Evolutionary conservation across 1,140 invertebrate species (phyloP).

Genomic region (Zaprionus ornatus): DNA sequence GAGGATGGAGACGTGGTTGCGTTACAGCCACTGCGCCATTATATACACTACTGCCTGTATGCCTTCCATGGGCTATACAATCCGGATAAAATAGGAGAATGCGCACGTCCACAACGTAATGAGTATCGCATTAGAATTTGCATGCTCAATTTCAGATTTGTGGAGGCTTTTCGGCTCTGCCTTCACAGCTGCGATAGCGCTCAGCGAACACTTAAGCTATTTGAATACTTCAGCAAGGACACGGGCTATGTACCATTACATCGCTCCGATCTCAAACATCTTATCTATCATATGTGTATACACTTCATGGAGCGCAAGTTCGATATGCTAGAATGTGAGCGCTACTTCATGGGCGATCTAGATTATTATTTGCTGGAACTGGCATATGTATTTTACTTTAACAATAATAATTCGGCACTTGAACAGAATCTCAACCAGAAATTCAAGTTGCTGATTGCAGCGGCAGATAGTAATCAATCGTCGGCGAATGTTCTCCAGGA

Average conservation of each 20-base stretch:
- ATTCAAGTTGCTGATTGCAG: constrained; percentile 75
- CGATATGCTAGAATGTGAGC: constrained; percentile 75
- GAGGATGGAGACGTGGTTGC: constrained; percentile 40
- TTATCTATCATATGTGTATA: constrained; percentile 79
- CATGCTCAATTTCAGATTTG: constrained; percentile 82
- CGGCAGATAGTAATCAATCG: constrained; percentile 54
- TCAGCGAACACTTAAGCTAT: constrained; percentile 73
- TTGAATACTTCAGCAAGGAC: constrained; percentile 83
- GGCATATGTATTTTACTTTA: constrained; percentile 82
- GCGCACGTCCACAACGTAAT: constrained; percentile 59
- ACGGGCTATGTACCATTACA: constrained; percentile 80
- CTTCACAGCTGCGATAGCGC: constrained; percentile 67
- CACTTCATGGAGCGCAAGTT: constrained; percentile 77
- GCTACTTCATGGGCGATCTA: constrained; percentile 78
- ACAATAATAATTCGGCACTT: constrained; percentile 80
- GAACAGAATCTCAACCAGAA: constrained; percentile 82
- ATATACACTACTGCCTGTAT: constrained; percentile 86
- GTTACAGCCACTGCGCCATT: constrained; percentile 70
- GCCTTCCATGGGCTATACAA: constrained; percentile 85
- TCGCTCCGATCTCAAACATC: constrained; percentile 77
- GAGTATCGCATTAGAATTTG: constrained; percentile 81
- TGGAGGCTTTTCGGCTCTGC: constrained; percentile 78
- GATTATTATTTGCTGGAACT: constrained; percentile 82
- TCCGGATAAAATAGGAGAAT: constrained; percentile 84
- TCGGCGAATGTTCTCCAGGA: constrained; percentile 54